Evolutionary conservation across 2,113 vertebrate species (phyloP).

Genomic region (Chaetorhynchus papuensis): DNA sequence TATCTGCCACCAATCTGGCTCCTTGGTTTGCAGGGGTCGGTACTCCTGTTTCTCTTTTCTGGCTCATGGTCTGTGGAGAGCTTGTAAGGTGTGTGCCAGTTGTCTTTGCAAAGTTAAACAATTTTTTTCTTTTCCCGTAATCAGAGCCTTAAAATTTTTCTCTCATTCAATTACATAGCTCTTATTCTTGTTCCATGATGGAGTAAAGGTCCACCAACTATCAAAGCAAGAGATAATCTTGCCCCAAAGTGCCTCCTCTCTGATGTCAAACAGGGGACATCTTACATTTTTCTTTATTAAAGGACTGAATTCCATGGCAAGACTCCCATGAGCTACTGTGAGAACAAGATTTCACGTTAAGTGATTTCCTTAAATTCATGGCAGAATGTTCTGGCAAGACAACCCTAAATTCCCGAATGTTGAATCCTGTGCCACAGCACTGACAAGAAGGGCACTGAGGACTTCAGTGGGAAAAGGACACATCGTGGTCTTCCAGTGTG

Average conservation of each 20-base stretch:
- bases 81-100: neutral
- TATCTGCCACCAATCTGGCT: conserved; percentile 75
- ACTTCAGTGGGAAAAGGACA: neutral
- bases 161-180: neutral
- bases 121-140: neutral
- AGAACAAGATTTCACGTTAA: neutral
- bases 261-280: neutral
- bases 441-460: neutral
- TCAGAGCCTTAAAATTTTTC: neutral
- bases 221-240: neutral
- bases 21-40: neutral
- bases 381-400: neutral
- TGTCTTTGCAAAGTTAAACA: neutral
- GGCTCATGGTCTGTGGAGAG: neutral
- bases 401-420: neutral
- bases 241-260: neutral
- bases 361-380: neutral
- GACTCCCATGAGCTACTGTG: neutral
- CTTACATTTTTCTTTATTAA: neutral
- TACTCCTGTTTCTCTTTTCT: neutral
- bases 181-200: neutral
- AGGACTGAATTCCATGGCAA: neutral
- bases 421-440: neutral
- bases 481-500: neutral
- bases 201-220: neutral